Evolutionary conservation across 2,888 invertebrate genomes (phyloP).

Genomic region (Sturmia bella): DNA sequence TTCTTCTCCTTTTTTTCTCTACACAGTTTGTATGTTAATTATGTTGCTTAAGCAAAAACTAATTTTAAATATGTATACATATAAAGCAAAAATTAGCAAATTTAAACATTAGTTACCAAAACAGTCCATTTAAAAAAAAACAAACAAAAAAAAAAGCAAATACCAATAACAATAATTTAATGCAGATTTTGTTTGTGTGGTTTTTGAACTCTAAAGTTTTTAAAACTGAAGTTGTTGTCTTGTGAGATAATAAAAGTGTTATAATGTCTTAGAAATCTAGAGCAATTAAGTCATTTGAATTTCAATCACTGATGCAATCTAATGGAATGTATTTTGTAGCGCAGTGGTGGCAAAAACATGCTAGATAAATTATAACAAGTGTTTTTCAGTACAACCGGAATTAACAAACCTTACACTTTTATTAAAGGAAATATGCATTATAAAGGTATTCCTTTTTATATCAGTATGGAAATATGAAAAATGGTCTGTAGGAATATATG

Average conservation of each 20-base stretch:
- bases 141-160: too few species aligned
- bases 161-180: conserved; percentile 24
- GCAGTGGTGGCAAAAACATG: background rate
- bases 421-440: background rate
- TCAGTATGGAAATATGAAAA: too few species aligned
- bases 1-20: background rate
- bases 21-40: conserved; percentile 56
- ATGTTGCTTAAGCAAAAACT: conserved; percentile 14
- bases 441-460: background rate
- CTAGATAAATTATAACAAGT: conserved; percentile 14
- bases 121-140: conserved; percentile 8
- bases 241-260: conserved; percentile 25
- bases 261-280: conserved; percentile 62
- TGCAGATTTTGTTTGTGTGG: conserved; percentile 1
- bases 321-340: conserved; percentile 53
- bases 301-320: conserved; percentile 51
- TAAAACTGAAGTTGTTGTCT: background rate
- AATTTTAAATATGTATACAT: too few species aligned
- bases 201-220: background rate
- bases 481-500: too few species aligned
- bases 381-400: conserved; percentile 56
- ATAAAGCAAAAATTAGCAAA: background rate
- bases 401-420: conserved; percentile 13
- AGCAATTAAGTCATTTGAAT: conserved; percentile 62
- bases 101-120: too few species aligned